Base-by-base conservation (phyloP, 2,888 invertebrate genomes). In the Cerastis rubricosa region DNA sequence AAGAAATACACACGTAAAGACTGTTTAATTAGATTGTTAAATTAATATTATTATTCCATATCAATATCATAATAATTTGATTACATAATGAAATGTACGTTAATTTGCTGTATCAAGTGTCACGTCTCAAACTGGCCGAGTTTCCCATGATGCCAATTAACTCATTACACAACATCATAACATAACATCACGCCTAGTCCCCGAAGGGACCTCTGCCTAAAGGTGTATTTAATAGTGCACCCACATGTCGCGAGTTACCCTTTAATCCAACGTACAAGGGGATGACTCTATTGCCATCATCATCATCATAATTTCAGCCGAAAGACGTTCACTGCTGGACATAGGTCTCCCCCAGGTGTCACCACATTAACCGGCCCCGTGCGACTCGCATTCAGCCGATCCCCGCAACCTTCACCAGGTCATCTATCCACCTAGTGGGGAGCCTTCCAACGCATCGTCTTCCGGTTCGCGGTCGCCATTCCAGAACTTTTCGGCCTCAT, bases 101-200 rank as follows among this genome's bases (percentile, higher is more conserved):
- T 61, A 25, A 61, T 45, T 68, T 51, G 29, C 19, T 19, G 59
- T 61, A 68, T 70, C 25, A 11, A 63, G 49, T 69, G 22, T 79
- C 49, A 54, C 19, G 17, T 43, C 19, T 17, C n/a, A 9, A 25
- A 51, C 19, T 63, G 17, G 11, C 19, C 29, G 29, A 43, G 43
- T 35, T 51, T 43, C 17, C 2, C 45, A 22, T 59, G 9, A 29
- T 43, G 17, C 9, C 22, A 14, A 74, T 76, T n/a, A 35, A 25
- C n/a, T 76, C 51, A 29, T 59, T 59, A 57, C 8, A 59, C 17
- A 29, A 47, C 47, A 14, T 47, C 0, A 47, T 40, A 5, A 40
- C 47, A 47, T 14, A 47, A 29, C 59, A 59, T 29, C 0, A 57
- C 25, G 59, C 7, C 59, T 59, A 29, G 8, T 17, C 3, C 25